Conservation (phyloP, 1,140 invertebrate species). For the Drosophila sucinea region DNA sequence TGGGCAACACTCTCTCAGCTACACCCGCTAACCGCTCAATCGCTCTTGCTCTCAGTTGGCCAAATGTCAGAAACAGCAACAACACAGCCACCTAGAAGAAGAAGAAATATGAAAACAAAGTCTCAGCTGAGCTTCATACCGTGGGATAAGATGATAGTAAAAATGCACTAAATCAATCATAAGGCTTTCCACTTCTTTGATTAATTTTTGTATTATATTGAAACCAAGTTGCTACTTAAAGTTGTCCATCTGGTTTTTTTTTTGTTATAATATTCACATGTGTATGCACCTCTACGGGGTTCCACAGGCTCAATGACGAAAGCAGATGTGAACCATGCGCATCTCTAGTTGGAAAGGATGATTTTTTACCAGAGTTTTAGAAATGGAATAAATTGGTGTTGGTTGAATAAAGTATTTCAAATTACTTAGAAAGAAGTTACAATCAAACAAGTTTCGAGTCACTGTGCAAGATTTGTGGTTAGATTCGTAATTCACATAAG, state of each 20-base stretch:
- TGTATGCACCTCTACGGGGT: not conserved
- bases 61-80: constrained; percentile 8
- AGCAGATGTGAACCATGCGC: not conserved
- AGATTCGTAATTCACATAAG: too few relatives aligned
- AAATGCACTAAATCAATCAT: not conserved
- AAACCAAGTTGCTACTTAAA: too few relatives aligned
- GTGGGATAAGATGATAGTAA: not conserved
- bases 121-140: constrained; percentile 35
- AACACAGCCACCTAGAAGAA: not conserved
- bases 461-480: too few relatives aligned
- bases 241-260: not conserved
- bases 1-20: not conserved
- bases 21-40: too few relatives aligned
- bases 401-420: too few relatives aligned
- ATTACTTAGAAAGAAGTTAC: too few relatives aligned
- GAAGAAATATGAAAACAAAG: constrained; percentile 14
- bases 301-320: not conserved
- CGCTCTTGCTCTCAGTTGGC: constrained; percentile 7
- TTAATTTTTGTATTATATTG: too few relatives aligned
- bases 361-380: too few relatives aligned
- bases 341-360: not conserved
- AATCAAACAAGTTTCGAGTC: too few relatives aligned
- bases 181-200: too few relatives aligned
- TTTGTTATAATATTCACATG: not conserved
- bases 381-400: too few relatives aligned